Percentiles rank a stretch among this genome's conserved stretches.
phyloP scores from a whole-genome alignment of 2,797 vertebrate genomes.

The Nothura maculosa region DNA sequence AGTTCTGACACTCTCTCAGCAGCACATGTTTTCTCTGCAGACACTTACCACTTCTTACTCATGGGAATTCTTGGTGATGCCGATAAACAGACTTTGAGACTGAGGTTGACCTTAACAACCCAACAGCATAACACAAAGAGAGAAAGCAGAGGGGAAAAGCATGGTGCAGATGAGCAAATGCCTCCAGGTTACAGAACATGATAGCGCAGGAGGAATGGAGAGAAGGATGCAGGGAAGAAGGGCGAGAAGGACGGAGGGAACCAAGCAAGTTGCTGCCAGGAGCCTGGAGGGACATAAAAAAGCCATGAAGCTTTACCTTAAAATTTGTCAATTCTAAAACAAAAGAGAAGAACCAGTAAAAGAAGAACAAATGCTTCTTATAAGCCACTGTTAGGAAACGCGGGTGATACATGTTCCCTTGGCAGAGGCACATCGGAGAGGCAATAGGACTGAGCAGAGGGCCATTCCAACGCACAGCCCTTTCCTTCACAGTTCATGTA shows the following conservation, averaged over 20 bases:
- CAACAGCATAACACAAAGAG: background rate
- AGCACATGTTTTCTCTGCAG: background rate
- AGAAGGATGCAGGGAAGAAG: background rate
- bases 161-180: background rate
- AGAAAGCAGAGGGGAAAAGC: background rate
- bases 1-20: background rate
- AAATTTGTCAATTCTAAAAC: background rate
- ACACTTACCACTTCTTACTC: background rate
- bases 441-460: background rate
- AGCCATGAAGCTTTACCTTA: background rate
- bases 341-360: background rate
- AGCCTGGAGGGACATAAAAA: background rate
- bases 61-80: background rate
- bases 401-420: background rate
- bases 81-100: background rate
- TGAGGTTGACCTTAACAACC: background rate
- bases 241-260: background rate
- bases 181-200: background rate
- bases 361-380: background rate
- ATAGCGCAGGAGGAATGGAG: fast-evolving
- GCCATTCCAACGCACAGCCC: background rate
- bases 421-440: background rate
- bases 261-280: background rate
- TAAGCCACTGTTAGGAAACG: fast-evolving
- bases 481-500: background rate